These are phyloP conservation scores for Epistrophe grossulariae DNA, from an alignment of 2,888 invertebrate species.

Conservation along the genomic window DNA sequence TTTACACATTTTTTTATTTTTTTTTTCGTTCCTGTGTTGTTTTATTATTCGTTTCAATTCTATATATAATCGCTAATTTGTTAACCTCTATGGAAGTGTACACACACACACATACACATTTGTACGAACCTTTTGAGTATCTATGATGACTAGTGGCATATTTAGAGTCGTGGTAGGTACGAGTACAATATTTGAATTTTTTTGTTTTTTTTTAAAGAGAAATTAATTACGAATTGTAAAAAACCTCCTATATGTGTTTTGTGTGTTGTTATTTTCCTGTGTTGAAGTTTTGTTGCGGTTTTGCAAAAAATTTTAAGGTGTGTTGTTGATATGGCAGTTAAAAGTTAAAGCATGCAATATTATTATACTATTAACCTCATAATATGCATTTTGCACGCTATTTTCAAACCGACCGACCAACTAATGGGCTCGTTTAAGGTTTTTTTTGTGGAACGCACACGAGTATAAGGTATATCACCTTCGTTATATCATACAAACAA, in stretches of 20 bases:
- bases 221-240: conserved; percentile 71
- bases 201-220: conserved; percentile 3
- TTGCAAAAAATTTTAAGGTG: conserved; percentile 61
- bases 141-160: not conserved
- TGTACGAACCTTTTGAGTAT: not conserved
- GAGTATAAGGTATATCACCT: conserved; percentile 41
- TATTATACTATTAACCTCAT: conserved; percentile 45
- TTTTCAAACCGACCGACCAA: conserved; percentile 51
- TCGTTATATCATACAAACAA: not conserved
- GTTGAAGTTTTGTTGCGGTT: conserved; percentile 38
- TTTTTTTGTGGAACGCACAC: conserved; percentile 58
- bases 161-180: not conserved
- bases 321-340: conserved; percentile 22
- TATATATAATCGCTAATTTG: conserved; percentile 67
- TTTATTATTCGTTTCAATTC: conserved; percentile 48
- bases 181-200: not conserved
- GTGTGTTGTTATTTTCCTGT: not conserved
- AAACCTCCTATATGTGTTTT: not conserved
- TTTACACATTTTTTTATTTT: conserved; percentile 33
- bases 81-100: conserved; percentile 1
- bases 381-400: conserved; percentile 75
- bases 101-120: not conserved
- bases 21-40: not conserved
- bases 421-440: conserved; percentile 63
- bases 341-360: conserved; percentile 62